These are phyloP conservation scores for Trichechus manatus DNA, from an alignment of 2,113 vertebrate species.

Conservation along the genomic window DNA sequence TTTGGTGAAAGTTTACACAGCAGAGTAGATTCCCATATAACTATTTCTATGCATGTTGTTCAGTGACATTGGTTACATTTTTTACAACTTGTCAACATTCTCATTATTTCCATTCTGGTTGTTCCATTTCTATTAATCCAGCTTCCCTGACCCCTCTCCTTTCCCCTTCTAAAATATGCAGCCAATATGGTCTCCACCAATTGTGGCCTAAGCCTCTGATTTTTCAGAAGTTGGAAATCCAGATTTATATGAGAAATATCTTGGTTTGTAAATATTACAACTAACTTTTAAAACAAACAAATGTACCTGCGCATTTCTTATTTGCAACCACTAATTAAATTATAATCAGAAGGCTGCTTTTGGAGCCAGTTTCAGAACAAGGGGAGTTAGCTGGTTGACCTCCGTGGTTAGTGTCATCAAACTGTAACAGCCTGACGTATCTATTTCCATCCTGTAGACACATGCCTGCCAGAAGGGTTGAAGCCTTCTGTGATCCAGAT, in stretches of 20 bases:
- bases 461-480: background rate
- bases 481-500: background rate
- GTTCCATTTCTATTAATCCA: background rate
- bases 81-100: background rate
- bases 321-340: background rate
- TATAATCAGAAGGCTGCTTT: background rate
- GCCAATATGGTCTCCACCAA: background rate
- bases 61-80: background rate
- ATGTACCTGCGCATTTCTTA: background rate
- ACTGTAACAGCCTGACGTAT: background rate
- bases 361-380: conserved; percentile 20
- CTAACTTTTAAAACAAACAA: conserved; percentile 6
- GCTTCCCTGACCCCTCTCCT: background rate
- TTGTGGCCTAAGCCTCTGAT: background rate
- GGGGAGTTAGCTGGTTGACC: background rate
- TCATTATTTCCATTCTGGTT: background rate
- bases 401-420: background rate
- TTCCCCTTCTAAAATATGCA: background rate
- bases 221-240: conserved; percentile 20
- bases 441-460: background rate
- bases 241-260: conserved; percentile 32
- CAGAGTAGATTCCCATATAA: background rate
- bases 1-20: background rate
- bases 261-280: conserved; percentile 33
- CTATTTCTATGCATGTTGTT: background rate